Base-by-base conservation (phyloP, 2,888 invertebrate genomes). In the Hedya salicella region DNA sequence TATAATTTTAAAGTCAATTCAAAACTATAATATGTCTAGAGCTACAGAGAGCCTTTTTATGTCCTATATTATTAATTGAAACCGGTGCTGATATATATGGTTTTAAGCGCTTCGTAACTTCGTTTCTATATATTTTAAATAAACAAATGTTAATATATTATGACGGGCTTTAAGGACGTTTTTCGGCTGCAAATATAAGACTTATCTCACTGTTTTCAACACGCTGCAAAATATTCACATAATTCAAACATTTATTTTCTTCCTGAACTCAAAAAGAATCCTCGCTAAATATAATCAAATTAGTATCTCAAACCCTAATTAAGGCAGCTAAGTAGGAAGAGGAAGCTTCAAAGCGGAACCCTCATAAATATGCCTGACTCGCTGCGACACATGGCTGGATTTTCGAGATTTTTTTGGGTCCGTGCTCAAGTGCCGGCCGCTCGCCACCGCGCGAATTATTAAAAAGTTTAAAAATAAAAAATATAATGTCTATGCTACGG, bases 341-440 rank as follows among this genome's bases (percentile, higher is more conserved):
- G 49, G 36, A 59, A 54, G 62, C 52, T 56, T 70, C 60, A 60
- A 54, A 57, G 79, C 87, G 76, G 90, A 88, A 89, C 89, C 89
- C 81, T 69, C 69, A 67, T 70, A 71, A 70, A 76, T 78, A 75
- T 73, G 72, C 72, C 73, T 76, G 75, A 78, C 78, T 82, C 79
- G 82, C 77, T 74, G 84, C 82, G 83, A 82, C 88, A 89, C 90
- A 87, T 87, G 91, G 88, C 76, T 82, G 81, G 80, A 83, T 85
- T 87, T 89, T 86, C 79, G 82, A 84, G 83, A 83, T 86, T 89
- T 91, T 80, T 90, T 90, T 84, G 85, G 87, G 88, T 85, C 81
- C 90, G 88, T 88, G 87, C 86, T 91, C 85, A 75, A 90, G 91
- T 86, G 89, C 80, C 82, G 85, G 79, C 85, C 85, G 85, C 78